A percentile compares a stretch with the other conserved stretches of the same genome.
phyloP scores from a whole-genome alignment of 1,140 invertebrate genomes.

The Kradibia gibbosae region DNA sequence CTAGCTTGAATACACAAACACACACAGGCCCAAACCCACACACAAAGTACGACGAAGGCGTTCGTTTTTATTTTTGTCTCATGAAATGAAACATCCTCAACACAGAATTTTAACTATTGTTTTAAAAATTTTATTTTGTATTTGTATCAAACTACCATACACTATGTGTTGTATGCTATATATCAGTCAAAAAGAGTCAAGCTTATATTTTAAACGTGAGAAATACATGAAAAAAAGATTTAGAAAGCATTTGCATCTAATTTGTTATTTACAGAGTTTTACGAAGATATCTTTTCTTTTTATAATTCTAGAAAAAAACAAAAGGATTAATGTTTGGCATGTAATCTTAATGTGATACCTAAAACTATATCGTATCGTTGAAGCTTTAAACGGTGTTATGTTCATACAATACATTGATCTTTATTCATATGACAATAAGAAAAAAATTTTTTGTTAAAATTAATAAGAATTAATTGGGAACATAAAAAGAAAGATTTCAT shows the following conservation, averaged over 20 bases:
- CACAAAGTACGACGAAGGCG: background rate
- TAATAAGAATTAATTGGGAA: too few relatives aligned
- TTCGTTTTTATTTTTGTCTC: constrained; percentile 36
- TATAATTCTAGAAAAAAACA: background rate
- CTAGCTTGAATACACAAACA: background rate
- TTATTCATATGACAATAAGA: too few relatives aligned
- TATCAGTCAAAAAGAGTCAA: background rate
- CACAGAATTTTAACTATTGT: constrained; percentile 28
- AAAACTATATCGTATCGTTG: background rate
- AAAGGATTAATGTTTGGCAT: background rate
- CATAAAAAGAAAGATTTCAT: too few relatives aligned
- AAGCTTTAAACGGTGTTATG: background rate
- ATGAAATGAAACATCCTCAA: background rate
- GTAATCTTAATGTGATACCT: background rate
- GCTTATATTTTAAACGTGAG: background rate
- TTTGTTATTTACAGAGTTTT: background rate
- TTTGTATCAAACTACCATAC: too few relatives aligned
- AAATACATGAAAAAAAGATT: constrained; percentile 17
- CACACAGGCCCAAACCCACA: too few relatives aligned
- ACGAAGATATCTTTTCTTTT: background rate
- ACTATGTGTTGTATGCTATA: background rate
- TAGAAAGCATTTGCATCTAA: constrained; percentile 23
- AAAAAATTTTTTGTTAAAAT: too few relatives aligned
- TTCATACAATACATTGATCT: too few relatives aligned
- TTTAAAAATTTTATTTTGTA: constrained; percentile 16